Base-by-base conservation (phyloP, 2,888 invertebrate genomes). In the Resseliella maxima region DNA sequence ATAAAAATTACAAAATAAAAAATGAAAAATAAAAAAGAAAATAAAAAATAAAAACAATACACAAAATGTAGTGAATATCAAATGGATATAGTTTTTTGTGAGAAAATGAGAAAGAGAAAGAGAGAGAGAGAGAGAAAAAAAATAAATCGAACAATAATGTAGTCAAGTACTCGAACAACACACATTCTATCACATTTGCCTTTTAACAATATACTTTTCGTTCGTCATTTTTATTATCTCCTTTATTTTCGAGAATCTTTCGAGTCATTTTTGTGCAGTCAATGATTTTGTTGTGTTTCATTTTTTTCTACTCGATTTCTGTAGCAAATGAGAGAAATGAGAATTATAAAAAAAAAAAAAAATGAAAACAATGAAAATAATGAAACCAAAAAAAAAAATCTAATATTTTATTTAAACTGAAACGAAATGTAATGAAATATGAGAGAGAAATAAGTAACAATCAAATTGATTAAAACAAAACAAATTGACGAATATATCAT, bases 161-260 rank as follows among this genome's bases (percentile, higher is more conserved):
- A 72, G 72, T 72, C 72, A 72, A 31, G 72, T 72, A 72, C 72
- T 72, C 72, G 72, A 72, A 72, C 72, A 72, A 72, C 72, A n/a
- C n/a, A n/a, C n/a, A 72, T 72, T 72, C 72, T 72, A 72, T 72
- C 72, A 72, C 72, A 72, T 72, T 72, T 72, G 72, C 72, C 72
- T 72, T 72, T 72, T 72, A 72, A 72, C 35, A 72, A 72, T 31
- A 72, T 72, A 72, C 31, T 31, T 72, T 72, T 35, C 31, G 27
- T 72, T 72, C 18, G 72, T 72, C 72, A 72, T 15, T 31, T 72
- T 31, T n/a, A 24, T 50, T 10, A 2, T 72, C 31, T 72, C 31
- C 31, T 15, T 15, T 10, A 31, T 72, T 31, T 27, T 72, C 31
- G 6, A 59, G 5, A 35, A 31, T 72, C 27, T 72, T 31, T 72